phyloP scores from a whole-genome alignment of 2,113 vertebrate species.

The Melanerpes aurifrons region DNA sequence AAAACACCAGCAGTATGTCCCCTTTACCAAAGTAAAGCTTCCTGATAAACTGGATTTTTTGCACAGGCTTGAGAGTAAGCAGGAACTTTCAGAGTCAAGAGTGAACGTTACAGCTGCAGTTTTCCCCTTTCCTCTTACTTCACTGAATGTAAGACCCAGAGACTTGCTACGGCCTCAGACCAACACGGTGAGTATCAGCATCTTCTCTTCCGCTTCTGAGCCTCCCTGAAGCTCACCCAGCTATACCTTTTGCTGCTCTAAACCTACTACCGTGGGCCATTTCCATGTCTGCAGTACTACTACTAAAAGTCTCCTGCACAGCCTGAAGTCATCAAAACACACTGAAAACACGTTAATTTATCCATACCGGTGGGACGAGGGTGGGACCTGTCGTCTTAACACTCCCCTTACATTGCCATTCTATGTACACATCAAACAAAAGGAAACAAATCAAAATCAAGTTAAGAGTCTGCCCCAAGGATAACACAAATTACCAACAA shows the following conservation, averaged over 20 bases:
- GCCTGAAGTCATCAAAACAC: slow-evolving; percentile 48
- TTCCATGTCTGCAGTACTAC: slow-evolving; percentile 9
- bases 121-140: slow-evolving; percentile 33
- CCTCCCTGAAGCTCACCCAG: slow-evolving; percentile 65
- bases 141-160: slow-evolving; percentile 12
- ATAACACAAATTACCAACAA: slow-evolving; percentile 78
- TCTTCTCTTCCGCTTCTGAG: neutral
- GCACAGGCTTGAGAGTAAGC: slow-evolving; percentile 28
- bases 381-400: slow-evolving; percentile 67
- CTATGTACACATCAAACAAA: slow-evolving; percentile 74
- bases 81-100: slow-evolving; percentile 10
- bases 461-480: slow-evolving; percentile 79
- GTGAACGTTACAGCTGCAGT: neutral
- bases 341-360: slow-evolving; percentile 47
- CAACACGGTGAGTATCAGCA: slow-evolving; percentile 37
- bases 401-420: slow-evolving; percentile 71
- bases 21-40: neutral
- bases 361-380: slow-evolving; percentile 34
- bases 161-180: slow-evolving; percentile 39
- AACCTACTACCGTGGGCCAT: neutral
- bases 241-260: slow-evolving; percentile 20
- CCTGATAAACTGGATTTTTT: slow-evolving; percentile 28
- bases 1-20: neutral
- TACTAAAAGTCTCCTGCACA: slow-evolving; percentile 54
- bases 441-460: slow-evolving; percentile 74